Evolutionary conservation across 2,797 vertebrate genomes (phyloP).

Genomic region (Crypturellus tataupa): DNA sequence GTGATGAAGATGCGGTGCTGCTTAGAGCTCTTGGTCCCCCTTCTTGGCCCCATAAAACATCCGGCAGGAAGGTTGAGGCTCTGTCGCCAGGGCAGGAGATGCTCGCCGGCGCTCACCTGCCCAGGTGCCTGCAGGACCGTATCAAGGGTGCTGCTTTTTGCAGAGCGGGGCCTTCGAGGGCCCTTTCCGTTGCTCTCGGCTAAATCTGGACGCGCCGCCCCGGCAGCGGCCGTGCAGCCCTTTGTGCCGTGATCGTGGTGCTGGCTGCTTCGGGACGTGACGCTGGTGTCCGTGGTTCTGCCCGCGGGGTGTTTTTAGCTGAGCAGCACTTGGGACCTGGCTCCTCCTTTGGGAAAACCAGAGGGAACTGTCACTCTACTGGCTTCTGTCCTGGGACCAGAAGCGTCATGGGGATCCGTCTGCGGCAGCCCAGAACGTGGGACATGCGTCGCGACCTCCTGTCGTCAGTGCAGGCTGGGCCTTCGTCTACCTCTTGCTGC

Average conservation of each 20-base stretch:
- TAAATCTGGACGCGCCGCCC: neutral
- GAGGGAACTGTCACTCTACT: neutral
- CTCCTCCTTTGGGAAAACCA: neutral
- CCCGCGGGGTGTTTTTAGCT: fast-evolving
- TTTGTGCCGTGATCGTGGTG: neutral
- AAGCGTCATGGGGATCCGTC: fast-evolving
- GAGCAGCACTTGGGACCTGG: fast-evolving
- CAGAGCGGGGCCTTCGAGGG: neutral
- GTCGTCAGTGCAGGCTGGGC: fast-evolving
- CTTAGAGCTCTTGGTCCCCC: neutral
- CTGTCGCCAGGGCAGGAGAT: neutral
- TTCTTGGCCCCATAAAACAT: neutral
- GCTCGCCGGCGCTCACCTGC: fast-evolving
- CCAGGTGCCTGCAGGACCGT: fast-evolving
- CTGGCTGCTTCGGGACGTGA: neutral
- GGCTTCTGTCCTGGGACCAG: neutral
- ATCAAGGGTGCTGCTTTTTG: neutral
- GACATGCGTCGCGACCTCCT: neutral
- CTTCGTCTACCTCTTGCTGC: neutral
- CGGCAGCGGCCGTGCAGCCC: no score
- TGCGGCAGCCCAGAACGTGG: neutral
- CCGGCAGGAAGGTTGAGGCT: fast-evolving
- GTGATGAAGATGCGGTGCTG: neutral
- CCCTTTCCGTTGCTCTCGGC: neutral
- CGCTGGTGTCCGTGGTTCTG: no score